A percentile compares a stretch with the other conserved stretches of the same genome.
These are phyloP conservation scores for Cenopis cana DNA, from an alignment of 2,888 invertebrate species.

Conservation along the genomic window DNA sequence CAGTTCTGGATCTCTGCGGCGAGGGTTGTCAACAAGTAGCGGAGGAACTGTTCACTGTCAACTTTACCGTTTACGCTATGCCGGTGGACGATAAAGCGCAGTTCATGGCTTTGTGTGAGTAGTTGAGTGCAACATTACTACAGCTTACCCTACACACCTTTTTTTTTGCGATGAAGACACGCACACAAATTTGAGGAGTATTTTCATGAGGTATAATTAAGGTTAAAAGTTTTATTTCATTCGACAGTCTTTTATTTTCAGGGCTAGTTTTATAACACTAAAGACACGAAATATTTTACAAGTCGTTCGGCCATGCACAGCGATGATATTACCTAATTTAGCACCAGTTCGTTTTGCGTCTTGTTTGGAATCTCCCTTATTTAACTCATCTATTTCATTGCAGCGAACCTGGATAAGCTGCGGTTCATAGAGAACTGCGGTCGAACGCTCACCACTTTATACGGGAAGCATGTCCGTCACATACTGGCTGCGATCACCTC, in stretches of 20 bases:
- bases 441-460: conserved; percentile 75
- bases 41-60: conserved; percentile 72
- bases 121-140: too few species aligned
- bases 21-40: conserved; percentile 67
- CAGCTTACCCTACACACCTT: too few species aligned
- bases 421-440: conserved; percentile 71
- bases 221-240: too few species aligned
- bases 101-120: conserved; percentile 77
- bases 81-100: conserved; percentile 70
- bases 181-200: too few species aligned
- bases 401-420: conserved; percentile 81
- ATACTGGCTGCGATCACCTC: conserved; percentile 83
- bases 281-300: too few species aligned
- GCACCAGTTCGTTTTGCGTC: neutral
- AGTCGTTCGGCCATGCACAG: too few species aligned
- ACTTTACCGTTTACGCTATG: conserved; percentile 77
- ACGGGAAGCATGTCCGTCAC: conserved; percentile 76
- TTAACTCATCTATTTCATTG: conserved; percentile 32
- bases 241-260: too few species aligned
- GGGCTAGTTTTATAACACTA: too few species aligned
- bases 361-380: neutral
- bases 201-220: too few species aligned
- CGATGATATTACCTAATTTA: too few species aligned
- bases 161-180: too few species aligned
- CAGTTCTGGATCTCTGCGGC: conserved; percentile 80